Conservation (phyloP, 2,888 invertebrate genomes). For the Synanthedon myopaeformis region DNA sequence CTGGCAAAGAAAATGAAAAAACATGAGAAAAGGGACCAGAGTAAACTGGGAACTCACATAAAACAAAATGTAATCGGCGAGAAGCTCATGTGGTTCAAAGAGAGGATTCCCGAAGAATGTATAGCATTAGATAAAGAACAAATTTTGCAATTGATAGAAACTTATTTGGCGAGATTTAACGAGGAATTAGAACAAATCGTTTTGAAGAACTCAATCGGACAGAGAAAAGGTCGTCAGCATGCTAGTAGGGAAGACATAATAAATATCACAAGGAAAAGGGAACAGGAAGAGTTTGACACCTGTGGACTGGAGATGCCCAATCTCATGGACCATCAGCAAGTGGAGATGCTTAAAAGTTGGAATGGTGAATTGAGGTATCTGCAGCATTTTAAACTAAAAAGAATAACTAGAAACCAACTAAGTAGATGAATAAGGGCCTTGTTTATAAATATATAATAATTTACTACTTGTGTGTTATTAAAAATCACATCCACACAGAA, state of each 20-base stretch:
- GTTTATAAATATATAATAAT: too few species aligned
- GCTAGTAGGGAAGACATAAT: slow-evolving; percentile 84
- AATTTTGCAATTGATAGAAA: slow-evolving; percentile 68
- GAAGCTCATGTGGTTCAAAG: slow-evolving; percentile 83
- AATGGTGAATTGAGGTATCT: slow-evolving; percentile 75
- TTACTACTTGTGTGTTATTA: too few species aligned
- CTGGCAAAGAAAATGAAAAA: slow-evolving; percentile 78
- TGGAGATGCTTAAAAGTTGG: slow-evolving; percentile 73
- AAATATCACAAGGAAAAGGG: slow-evolving; percentile 79
- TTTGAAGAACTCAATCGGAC: slow-evolving; percentile 82
- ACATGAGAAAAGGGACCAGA: slow-evolving; percentile 71
- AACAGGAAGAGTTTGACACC: slow-evolving; percentile 78
- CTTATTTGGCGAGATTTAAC: slow-evolving; percentile 72
- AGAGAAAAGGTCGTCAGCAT: slow-evolving; percentile 81
- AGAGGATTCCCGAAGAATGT: slow-evolving; percentile 70
- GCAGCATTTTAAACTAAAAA: slow-evolving; percentile 74
- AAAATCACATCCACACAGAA: too few species aligned
- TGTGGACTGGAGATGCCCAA: slow-evolving; percentile 86
- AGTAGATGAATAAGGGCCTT: background rate
- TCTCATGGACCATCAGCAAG: slow-evolving; percentile 71
- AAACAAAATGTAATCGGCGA: slow-evolving; percentile 82
- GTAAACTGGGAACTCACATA: slow-evolving; percentile 74
- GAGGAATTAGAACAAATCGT: slow-evolving; percentile 84
- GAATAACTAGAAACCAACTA: slow-evolving; percentile 63
- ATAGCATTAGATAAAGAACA: slow-evolving; percentile 71